Evolutionary conservation across 2,797 vertebrate species (phyloP).

Genomic region (Euphonia xanthogaster): DNA sequence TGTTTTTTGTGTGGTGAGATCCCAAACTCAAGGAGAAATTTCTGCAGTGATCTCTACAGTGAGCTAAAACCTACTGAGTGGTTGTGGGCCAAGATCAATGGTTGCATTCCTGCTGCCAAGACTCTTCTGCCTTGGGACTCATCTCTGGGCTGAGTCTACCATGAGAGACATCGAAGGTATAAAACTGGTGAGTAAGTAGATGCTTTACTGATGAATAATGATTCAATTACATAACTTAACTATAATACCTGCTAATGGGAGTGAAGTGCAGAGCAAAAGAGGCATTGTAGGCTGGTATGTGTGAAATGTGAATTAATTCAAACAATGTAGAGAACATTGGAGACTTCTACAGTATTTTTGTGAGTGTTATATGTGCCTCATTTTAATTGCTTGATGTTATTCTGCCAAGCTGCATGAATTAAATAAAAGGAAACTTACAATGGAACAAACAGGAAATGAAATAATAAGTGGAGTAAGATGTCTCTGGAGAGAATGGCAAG

Average conservation of each 20-base stretch:
- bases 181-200: constrained; percentile 3
- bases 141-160: background rate
- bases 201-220: constrained; percentile 35
- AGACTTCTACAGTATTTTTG: background rate
- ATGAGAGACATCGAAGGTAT: background rate
- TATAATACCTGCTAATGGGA: background rate
- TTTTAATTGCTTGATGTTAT: constrained; percentile 35
- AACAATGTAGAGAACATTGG: background rate
- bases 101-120: background rate
- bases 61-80: background rate
- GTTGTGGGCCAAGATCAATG: background rate
- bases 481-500: background rate
- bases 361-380: background rate
- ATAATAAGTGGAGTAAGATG: constrained; percentile 1
- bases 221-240: constrained; percentile 33
- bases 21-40: background rate
- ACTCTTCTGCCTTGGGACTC: background rate
- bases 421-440: constrained; percentile 5
- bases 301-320: constrained; percentile 19
- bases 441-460: constrained; percentile 48
- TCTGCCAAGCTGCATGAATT: constrained; percentile 30
- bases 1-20: background rate
- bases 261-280: background rate
- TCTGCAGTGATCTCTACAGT: background rate
- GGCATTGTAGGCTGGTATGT: background rate